Base-by-base conservation (phyloP, 2,797 vertebrate genomes). In the Glyptemys insculpta region DNA sequence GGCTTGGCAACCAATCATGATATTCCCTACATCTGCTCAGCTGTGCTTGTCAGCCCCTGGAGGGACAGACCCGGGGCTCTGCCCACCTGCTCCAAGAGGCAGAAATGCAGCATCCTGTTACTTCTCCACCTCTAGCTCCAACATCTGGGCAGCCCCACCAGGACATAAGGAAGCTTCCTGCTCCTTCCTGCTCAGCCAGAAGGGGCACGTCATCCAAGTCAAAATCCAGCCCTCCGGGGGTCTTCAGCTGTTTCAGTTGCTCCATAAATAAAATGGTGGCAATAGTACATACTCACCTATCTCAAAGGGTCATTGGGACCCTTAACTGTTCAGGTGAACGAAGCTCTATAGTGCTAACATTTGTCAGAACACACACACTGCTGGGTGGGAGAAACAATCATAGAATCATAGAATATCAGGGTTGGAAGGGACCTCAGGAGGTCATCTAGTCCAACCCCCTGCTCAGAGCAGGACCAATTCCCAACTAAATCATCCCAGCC, bases 101-200 rank as follows among this genome's bases (percentile, higher is more conserved):
- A 65, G 34, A 65, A 19, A 68, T 68, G 16, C 65, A 68, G 41
- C 23, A 44, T 12, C 18, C 6, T 15, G 12, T 16, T 80, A 90
- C 54, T 52, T 52, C 54, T 74, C 37, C 41, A n/a, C 27, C 84
- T 37, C 57, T 79, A 8, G 0, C 0, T 41, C 65, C 12, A 59
- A 86, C 25, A 52, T 34, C 14, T 37, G 16, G n/a, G 9, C 49
- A 92, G 34, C 49, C n/a, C 53, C 25, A 49, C 1, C 3, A n/a
- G 12, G 14, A 29, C 7, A 29, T 49, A 6, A 47, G 68, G 87
- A 82, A n/a, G 19, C 18, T 34, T 65, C 62, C n/a, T 65, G 62
- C 34, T 68, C 15, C 8, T 19, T 68, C 34, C 7, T 16, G 16
- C 34, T n/a, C 31, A 65, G 31, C 62, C 7, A 34, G 8, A 65